phyloP scores from a whole-genome alignment of 2,797 vertebrate genomes.

The Urocyon cinereoargenteus region DNA sequence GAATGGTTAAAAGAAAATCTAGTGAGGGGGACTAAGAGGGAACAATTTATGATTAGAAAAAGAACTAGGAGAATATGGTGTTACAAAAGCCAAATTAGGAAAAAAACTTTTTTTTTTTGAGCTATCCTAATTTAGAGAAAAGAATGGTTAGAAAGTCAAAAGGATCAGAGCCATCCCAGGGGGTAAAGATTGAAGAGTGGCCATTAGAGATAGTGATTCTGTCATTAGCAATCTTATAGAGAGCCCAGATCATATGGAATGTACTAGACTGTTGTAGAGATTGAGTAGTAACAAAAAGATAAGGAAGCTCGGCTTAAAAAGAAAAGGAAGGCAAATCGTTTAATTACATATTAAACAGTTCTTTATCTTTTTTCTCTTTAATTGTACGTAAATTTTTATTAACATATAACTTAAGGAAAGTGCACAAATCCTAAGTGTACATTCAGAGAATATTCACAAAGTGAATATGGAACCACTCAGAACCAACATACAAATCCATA shows the following conservation, averaged over 20 bases:
- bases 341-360: not conserved
- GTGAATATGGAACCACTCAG: not conserved
- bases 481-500: not conserved
- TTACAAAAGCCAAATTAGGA: not conserved
- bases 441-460: not conserved
- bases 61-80: not conserved
- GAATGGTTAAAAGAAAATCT: not conserved
- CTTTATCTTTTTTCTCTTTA: not conserved
- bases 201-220: not conserved
- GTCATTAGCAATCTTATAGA: not conserved
- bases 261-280: not conserved
- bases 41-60: not conserved
- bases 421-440: not conserved
- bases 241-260: not conserved
- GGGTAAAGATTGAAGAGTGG: not conserved
- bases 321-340: not conserved
- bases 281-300: not conserved
- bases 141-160: not conserved
- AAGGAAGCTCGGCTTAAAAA: not conserved
- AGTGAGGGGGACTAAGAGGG: not conserved
- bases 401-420: not conserved
- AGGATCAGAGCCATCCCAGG: not conserved
- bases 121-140: not conserved
- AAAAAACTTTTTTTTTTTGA: not conserved
- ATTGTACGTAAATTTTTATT: constrained; percentile 8